Evolutionary conservation across 2,888 invertebrate genomes (phyloP), one percentile per base, ranked within the genome.

Genomic region (Epistrophella euchroma): DNA sequence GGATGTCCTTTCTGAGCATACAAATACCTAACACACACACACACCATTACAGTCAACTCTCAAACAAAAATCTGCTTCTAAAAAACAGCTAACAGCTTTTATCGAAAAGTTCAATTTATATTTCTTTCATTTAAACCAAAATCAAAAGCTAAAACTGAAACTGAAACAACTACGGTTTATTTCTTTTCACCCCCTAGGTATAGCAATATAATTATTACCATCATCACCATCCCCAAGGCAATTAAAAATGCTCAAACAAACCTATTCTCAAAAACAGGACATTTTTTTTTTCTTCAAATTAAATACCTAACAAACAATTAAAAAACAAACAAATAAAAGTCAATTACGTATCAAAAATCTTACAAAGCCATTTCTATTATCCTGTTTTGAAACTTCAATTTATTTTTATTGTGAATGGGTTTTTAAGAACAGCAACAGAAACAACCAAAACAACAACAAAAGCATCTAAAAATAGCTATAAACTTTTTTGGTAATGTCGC

Each of bases 31-130:
- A 17, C 19, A 32, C n/a, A 9, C n/a, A 58, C 11, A 28, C 15
- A 55, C 4, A 56, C 4, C n/a, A 55, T 5, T 9, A 58, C 13
- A 35, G 13, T 37, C 19, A 40, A 37, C 19, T 7, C 7, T n/a
- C 32, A 43, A 43, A n/a, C 9, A 28, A 62, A 62, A 28, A 25
- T 37, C 58, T 13, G 3, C 9, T 6, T 2, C 50, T 22, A 5
- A n/a, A 45, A 55, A 25, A 62, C 11, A 25, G 47, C 13, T 47
- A 19, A 5, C 35, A 47, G 66, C 47, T 66, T 19, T 66, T 19
- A 64, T 45, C 25, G 6, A 22, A 47, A 35, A 66, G 66, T 47
- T 66, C 47, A 66, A 66, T 66, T 47, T n/a, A n/a, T n/a, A 64
- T 64, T 45, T 64, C 25, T 35, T 32, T 32, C 43, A 62, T 25